Evolutionary conservation across 35 echinoderm and acorn worm genomes (phyloP).

Genomic region (Chiridota heheva): DNA sequence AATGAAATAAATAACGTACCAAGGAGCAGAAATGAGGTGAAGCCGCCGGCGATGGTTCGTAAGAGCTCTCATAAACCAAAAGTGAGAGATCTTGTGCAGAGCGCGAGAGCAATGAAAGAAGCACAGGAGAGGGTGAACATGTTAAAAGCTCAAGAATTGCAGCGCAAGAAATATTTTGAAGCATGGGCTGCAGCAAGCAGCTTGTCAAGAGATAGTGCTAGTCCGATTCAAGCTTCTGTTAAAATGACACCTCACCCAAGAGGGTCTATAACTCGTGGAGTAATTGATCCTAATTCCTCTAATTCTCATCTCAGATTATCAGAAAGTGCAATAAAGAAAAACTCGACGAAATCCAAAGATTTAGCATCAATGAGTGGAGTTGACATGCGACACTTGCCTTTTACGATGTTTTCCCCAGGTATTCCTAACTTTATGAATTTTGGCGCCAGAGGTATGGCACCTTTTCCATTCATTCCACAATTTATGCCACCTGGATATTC

Average conservation of each 20-base stretch:
- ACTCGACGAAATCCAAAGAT: conserved; percentile 4
- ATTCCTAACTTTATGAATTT: conserved; percentile 28
- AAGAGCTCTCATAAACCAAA: neutral
- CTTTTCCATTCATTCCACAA: conserved; percentile 35
- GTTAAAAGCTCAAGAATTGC: neutral
- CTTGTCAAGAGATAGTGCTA: neutral
- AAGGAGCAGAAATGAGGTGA: neutral
- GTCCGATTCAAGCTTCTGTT: neutral
- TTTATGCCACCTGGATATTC: conserved; percentile 23
- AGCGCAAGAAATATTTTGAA: neutral
- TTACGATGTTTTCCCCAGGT: conserved; percentile 31
- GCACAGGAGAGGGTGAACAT: neutral
- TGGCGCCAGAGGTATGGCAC: conserved; percentile 34
- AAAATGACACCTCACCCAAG: conserved; percentile 79
- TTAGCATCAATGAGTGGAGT: neutral
- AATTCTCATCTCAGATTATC: conserved; percentile 1
- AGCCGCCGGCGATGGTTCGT: neutral
- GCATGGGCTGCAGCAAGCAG: neutral
- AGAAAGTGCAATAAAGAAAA: conserved; percentile 14
- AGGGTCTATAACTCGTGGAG: conserved; percentile 82
- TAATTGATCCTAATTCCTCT: conserved; percentile 47
- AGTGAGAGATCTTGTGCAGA: neutral
- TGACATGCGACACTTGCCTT: neutral
- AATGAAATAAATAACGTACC: conserved; percentile 7
- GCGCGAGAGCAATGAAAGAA: conserved; percentile 10